These are phyloP conservation scores for Vireo altiloquus DNA, from an alignment of 2,113 vertebrate genomes.

Conservation along the genomic window DNA sequence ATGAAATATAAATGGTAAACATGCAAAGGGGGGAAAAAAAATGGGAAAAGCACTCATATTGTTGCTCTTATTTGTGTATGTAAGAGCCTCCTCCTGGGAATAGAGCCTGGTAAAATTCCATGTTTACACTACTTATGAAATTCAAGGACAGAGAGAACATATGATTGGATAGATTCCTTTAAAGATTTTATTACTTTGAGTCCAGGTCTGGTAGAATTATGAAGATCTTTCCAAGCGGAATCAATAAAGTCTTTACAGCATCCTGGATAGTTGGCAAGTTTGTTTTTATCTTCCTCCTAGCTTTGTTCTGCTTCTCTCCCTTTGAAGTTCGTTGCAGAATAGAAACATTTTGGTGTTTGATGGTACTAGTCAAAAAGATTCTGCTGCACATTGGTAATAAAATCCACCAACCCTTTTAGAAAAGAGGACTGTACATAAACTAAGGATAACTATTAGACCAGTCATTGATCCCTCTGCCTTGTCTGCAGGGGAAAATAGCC, in stretches of 20 bases:
- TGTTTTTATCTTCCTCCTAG: slow-evolving; percentile 27
- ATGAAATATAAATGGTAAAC: slow-evolving; percentile 24
- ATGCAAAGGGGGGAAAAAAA: not conserved
- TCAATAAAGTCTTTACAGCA: slow-evolving; percentile 58
- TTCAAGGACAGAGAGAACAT: slow-evolving; percentile 15
- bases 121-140: slow-evolving; percentile 55
- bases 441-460: not conserved
- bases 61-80: not conserved
- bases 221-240: slow-evolving; percentile 33
- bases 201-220: slow-evolving; percentile 42
- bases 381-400: not conserved
- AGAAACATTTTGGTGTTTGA: not conserved
- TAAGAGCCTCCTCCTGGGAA: not conserved
- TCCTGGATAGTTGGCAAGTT: not conserved
- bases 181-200: slow-evolving; percentile 48
- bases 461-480: not conserved
- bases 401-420: not conserved
- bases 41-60: not conserved
- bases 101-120: slow-evolving; percentile 39
- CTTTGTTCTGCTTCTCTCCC: not conserved
- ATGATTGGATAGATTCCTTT: slow-evolving; percentile 14
- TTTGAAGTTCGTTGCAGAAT: slow-evolving; percentile 25
- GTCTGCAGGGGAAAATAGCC: not conserved
- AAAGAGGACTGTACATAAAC: not conserved
- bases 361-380: not conserved